Percentiles rank a stretch among this genome's conserved stretches.
phyloP scores from a whole-genome alignment of 2,113 vertebrate species.

The Menura novaehollandiae region DNA sequence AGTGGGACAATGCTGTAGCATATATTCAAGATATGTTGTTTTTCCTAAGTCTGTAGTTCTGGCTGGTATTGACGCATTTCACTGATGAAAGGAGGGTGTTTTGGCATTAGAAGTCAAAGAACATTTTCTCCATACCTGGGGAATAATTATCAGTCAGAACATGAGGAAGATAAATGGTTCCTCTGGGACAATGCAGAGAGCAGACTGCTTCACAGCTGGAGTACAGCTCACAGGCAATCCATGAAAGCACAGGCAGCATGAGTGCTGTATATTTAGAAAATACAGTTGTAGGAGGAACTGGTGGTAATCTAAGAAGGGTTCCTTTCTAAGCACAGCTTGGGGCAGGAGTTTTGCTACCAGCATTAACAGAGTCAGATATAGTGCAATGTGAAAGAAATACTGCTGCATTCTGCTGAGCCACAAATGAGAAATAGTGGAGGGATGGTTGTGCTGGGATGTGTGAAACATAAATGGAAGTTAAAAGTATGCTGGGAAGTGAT shows the following conservation, averaged over 20 bases:
- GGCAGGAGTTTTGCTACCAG: background rate
- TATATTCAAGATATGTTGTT: background rate
- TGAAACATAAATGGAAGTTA: background rate
- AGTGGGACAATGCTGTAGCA: background rate
- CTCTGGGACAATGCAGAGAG: background rate
- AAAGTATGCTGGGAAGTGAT: background rate
- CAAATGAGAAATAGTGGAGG: background rate
- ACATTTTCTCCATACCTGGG: background rate
- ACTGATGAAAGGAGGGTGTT: background rate
- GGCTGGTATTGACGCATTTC: background rate
- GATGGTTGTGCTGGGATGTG: background rate
- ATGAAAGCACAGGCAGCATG: background rate
- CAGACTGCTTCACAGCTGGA: accelerated
- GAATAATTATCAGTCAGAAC: background rate
- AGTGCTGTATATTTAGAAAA: background rate
- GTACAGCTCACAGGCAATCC: background rate
- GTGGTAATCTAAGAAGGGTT: background rate
- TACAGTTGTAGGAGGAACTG: background rate
- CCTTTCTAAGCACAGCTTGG: background rate
- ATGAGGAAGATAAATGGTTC: background rate
- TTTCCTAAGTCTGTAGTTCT: background rate
- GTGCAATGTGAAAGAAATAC: background rate
- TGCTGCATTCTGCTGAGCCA: background rate
- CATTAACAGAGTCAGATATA: background rate
- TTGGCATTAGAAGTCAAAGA: background rate